Percentiles rank a stretch among this genome's conserved stretches.
Conservation (phyloP, 2,888 invertebrate species). For the Clivina fossor region DNA sequence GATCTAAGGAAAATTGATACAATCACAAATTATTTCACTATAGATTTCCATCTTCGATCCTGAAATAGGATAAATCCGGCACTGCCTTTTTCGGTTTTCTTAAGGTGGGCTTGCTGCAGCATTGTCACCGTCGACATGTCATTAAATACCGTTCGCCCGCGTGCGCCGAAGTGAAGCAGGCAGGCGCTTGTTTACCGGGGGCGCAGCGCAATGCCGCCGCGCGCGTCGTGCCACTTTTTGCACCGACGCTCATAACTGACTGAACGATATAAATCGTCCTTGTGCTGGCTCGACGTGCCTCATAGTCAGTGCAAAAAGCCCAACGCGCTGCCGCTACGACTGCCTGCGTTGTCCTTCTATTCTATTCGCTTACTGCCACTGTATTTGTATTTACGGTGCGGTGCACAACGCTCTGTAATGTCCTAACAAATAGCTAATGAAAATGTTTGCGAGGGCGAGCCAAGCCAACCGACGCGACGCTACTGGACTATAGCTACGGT, state of each 20-base stretch:
- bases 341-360: no score
- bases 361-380: no score
- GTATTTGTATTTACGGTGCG: slow-evolving; percentile 34
- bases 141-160: slow-evolving; percentile 31
- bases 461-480: no score
- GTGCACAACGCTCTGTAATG: slow-evolving; percentile 40
- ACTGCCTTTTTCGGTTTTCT: slow-evolving; percentile 4
- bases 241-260: slow-evolving; percentile 9
- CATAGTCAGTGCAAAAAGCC: slow-evolving; percentile 26
- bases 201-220: slow-evolving; percentile 17
- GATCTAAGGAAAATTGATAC: no score
- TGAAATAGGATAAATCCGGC: not conserved
- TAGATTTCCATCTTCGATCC: not conserved
- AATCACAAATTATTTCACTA: no score
- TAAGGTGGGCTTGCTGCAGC: slow-evolving; percentile 17
- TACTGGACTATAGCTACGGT: slow-evolving; percentile 28
- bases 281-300: slow-evolving; percentile 18
- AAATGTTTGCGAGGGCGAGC: slow-evolving; percentile 50
- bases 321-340: slow-evolving; percentile 8
- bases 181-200: slow-evolving; percentile 26
- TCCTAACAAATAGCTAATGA: slow-evolving; percentile 53
- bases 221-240: not conserved
- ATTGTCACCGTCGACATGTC: slow-evolving; percentile 31
- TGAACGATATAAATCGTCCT: slow-evolving; percentile 16
- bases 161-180: no score